A percentile compares a stretch with the other conserved stretches of the same genome.
These are phyloP conservation scores for Alfaro cultratus DNA, from an alignment of 2,797 vertebrate genomes.

Conservation along the genomic window DNA sequence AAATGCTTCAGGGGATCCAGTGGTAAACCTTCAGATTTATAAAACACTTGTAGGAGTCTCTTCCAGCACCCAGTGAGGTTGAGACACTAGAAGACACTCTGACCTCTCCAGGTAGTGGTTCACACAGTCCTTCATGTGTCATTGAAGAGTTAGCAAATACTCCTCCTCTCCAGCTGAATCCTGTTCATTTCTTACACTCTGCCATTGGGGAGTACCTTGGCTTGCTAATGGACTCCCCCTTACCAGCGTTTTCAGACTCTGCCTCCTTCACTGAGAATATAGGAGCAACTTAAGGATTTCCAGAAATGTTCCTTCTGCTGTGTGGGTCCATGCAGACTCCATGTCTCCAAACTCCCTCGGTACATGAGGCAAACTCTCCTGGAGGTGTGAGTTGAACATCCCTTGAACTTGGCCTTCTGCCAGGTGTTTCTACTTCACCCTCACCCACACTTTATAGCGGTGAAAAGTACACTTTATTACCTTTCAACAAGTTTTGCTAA, in stretches of 20 bases:
- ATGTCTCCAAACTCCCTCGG: background rate
- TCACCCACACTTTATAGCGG: background rate
- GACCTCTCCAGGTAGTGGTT: background rate
- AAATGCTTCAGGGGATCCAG: background rate
- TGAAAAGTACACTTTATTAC: background rate
- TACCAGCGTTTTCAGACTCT: background rate
- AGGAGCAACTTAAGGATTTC: background rate
- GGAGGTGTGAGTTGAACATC: slow-evolving; percentile 1
- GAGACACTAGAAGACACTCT: background rate
- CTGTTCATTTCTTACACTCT: background rate
- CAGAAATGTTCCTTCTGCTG: background rate
- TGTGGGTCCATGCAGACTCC: background rate
- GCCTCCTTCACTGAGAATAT: background rate
- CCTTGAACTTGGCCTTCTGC: background rate
- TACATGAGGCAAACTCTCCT: background rate
- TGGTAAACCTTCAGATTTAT: background rate
- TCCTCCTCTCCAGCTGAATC: background rate
- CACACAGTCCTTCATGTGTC: background rate
- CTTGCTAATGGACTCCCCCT: background rate
- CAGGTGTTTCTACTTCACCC: background rate
- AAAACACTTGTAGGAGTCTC: background rate
- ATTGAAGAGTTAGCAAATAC: background rate
- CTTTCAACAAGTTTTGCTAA: slow-evolving; percentile 2
- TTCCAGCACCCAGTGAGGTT: background rate
- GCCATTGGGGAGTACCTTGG: background rate